Percentiles rank a stretch among this genome's conserved stretches.
Conservation (phyloP, 2,113 vertebrate species). For the Tonatia bakeri region DNA sequence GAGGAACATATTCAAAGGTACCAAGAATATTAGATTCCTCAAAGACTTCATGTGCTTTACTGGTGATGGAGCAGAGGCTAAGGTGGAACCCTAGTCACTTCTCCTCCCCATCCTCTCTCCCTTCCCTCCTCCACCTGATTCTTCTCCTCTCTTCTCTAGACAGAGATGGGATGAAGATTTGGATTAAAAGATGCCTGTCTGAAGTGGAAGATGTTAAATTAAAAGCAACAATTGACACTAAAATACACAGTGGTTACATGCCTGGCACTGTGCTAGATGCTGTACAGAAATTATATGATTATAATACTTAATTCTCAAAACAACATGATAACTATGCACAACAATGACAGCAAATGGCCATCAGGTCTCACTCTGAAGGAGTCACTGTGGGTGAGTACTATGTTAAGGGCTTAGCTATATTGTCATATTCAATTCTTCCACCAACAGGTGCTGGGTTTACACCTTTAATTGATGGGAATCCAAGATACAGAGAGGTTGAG, state of each 20-base stretch:
- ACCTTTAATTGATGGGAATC: neutral
- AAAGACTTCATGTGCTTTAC: neutral
- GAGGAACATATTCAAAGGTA: neutral
- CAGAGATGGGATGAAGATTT: neutral
- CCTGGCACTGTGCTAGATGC: neutral
- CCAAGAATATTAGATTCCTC: neutral
- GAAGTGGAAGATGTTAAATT: neutral
- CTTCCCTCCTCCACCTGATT: neutral
- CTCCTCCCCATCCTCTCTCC: fast-evolving
- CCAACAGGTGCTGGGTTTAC: neutral
- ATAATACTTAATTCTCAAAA: neutral
- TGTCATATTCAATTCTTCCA: neutral
- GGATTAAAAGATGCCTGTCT: neutral
- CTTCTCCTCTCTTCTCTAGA: neutral
- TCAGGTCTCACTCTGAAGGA: neutral
- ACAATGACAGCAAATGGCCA: neutral
- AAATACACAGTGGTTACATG: neutral
- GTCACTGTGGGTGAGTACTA: neutral
- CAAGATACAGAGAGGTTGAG: neutral
- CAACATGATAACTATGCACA: neutral
- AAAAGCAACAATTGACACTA: neutral
- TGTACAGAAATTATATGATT: neutral
- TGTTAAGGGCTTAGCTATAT: neutral
- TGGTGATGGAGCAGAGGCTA: neutral
- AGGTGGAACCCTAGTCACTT: too few relatives aligned